phyloP scores from a whole-genome alignment of 1,140 invertebrate species.

The Plodia interpunctella region DNA sequence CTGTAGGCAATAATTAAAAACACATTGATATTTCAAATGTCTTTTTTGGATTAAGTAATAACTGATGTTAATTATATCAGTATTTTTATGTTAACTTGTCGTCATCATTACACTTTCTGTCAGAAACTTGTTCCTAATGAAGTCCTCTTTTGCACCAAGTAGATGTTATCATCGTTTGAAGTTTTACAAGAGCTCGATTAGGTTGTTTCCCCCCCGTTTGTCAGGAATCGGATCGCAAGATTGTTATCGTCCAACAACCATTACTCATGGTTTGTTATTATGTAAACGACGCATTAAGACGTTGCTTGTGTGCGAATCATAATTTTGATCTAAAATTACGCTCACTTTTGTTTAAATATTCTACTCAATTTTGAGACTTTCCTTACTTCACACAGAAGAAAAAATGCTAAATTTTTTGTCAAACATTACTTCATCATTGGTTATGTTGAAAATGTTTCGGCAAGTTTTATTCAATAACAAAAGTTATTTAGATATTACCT shows the following conservation, averaged over 20 bases:
- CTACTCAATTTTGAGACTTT: too few species aligned
- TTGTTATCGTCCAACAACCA: background rate
- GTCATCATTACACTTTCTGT: background rate
- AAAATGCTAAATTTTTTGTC: too few species aligned
- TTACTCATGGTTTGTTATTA: conserved; percentile 1
- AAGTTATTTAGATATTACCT: too few species aligned
- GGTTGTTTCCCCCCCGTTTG: background rate
- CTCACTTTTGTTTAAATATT: too few species aligned
- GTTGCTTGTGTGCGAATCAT: conserved; percentile 3
- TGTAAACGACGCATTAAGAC: conserved; percentile 1
- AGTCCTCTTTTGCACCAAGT: background rate
- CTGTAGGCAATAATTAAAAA: too few species aligned
- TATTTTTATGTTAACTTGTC: background rate
- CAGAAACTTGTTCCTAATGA: background rate
- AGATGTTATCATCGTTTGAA: background rate
- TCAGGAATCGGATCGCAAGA: background rate
- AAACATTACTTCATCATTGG: too few species aligned
- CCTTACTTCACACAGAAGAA: too few species aligned
- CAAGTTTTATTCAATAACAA: too few species aligned
- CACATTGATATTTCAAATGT: too few species aligned
- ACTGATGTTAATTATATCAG: too few species aligned
- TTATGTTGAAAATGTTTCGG: too few species aligned
- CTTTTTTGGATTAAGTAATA: too few species aligned
- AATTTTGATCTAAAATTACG: background rate
- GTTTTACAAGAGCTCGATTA: background rate